Evolutionary conservation across 2,113 vertebrate species (phyloP).

Genomic region (Festucalex cinctus): DNA sequence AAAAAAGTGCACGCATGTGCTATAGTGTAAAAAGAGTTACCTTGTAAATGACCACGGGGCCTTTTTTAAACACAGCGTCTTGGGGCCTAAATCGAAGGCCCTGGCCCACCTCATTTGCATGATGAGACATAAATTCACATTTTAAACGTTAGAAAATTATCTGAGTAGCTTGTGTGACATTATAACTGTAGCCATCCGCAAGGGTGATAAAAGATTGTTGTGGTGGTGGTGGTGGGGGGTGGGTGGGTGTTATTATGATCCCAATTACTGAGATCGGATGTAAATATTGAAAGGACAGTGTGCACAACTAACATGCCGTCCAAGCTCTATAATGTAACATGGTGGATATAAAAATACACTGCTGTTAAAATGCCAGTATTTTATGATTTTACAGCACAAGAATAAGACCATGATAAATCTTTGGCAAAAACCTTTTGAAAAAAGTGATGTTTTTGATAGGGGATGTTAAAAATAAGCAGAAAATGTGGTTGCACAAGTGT

Average conservation of each 20-base stretch:
- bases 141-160: constrained; percentile 71
- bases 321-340: too few relatives aligned
- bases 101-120: constrained; percentile 66
- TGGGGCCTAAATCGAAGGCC: constrained; percentile 69
- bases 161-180: constrained; percentile 58
- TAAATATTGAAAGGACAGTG: constrained; percentile 50
- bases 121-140: constrained; percentile 70
- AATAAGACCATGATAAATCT: too few relatives aligned
- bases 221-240: constrained; percentile 23
- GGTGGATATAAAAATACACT: too few relatives aligned
- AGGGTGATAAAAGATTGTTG: constrained; percentile 35
- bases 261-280: constrained; percentile 54
- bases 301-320: not conserved
- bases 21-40: constrained; percentile 35
- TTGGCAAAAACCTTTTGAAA: too few relatives aligned
- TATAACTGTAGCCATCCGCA: constrained; percentile 57
- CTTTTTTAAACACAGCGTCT: constrained; percentile 50
- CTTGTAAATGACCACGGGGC: constrained; percentile 58
- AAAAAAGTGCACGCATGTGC: not conserved
- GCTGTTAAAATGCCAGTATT: too few relatives aligned
- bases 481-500: too few relatives aligned
- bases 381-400: too few relatives aligned
- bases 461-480: not conserved
- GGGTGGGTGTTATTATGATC: constrained; percentile 51
- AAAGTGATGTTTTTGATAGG: too few relatives aligned